Base-by-base conservation (phyloP, 2,888 invertebrate genomes). In the Cataglyphis livida region DNA sequence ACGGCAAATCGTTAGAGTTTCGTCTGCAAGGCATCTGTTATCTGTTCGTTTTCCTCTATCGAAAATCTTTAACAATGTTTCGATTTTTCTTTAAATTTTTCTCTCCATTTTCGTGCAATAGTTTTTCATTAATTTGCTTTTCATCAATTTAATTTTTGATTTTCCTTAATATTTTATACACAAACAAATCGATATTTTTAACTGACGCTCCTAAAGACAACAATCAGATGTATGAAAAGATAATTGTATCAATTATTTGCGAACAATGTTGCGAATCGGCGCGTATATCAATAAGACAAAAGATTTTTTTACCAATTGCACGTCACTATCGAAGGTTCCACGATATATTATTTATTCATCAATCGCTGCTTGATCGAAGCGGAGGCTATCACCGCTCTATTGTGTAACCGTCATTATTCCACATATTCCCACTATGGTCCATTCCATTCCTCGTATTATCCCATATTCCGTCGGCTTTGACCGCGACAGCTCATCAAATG, bases 261-360 rank as follows among this genome's bases (percentile, higher is more conserved):
- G 51, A 28, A 21, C 21, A 78, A 18, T 54, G 32, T 35, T 21
- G 44, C 35, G 35, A 35, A 44, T 25, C 59, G 44, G 25, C 44
- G 9, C 18, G 35, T 70, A 4, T 70, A 4, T 70, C 59, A 12
- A 35, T 79, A 59, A 35, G n/a, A 59, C 21, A 9, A 35, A 35
- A 44, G 59, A 70, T 59, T 70, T 28, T 48, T 59, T 70, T 59
- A 78, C 59, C 44, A 59, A 44, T 70, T 12, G 6, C 70, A 21
- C 21, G n/a, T n/a, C 25, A 18, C 32, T 18, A n/a, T 44, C 44
- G 12, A 44, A 70, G 12, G 59, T 21, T 48, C 18, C 12, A 6
- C 15, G 10, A 70, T 79, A 61, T 79, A 79, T 78, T 78, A 78
- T 78, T 70, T 78, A 59, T 44, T 59, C 44, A 35, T 59, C 44